Evolutionary conservation across 2,113 vertebrate species (phyloP).

Genomic region (Alligator mississippiensis): DNA sequence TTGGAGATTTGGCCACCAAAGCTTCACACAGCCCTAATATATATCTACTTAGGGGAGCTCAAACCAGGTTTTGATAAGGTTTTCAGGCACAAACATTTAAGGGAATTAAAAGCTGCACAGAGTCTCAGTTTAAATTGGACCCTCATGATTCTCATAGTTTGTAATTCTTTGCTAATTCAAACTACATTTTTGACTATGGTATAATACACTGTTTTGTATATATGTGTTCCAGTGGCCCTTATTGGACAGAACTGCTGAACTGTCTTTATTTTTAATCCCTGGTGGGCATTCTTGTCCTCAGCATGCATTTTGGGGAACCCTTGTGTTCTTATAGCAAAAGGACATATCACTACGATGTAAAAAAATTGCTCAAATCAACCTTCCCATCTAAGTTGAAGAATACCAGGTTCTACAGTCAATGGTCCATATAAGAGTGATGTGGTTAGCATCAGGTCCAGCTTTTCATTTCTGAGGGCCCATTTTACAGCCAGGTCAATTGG

Average conservation of each 20-base stretch:
- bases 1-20: no score
- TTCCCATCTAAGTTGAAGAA: no score
- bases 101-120: not conserved
- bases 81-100: not conserved
- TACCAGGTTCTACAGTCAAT: no score
- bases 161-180: not conserved
- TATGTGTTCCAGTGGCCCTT: not conserved
- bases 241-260: not conserved
- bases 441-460: not conserved
- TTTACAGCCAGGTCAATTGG: no score
- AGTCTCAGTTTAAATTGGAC: constrained; percentile 20
- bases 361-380: no score
- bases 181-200: not conserved
- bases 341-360: no score
- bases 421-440: not conserved
- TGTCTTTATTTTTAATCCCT: not conserved
- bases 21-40: no score
- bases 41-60: not conserved
- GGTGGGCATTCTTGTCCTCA: not conserved
- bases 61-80: not conserved
- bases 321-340: not conserved
- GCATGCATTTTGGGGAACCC: not conserved
- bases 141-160: not conserved
- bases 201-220: not conserved
- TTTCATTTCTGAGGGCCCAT: no score